These are phyloP conservation scores for Agriopis aurantiaria DNA, from an alignment of 2,888 invertebrate species.

Conservation along the genomic window DNA sequence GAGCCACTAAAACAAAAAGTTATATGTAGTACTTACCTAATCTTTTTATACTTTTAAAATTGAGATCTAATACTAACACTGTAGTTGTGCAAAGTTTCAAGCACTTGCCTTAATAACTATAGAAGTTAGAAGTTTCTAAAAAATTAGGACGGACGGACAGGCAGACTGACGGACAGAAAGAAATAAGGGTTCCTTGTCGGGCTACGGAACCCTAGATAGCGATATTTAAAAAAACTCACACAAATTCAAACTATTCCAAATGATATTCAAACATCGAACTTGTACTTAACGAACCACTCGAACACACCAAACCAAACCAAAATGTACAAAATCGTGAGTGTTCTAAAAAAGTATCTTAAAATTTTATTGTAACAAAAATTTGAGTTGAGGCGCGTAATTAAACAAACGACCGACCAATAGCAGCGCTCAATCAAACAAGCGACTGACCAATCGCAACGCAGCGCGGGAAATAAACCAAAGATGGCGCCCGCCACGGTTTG, in stretches of 20 bases:
- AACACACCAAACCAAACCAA: conserved; percentile 59
- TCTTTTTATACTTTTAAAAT: too few species aligned
- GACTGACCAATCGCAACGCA: conserved; percentile 48
- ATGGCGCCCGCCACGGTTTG: conserved; percentile 46
- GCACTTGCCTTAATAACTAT: too few species aligned
- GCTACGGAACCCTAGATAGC: neutral
- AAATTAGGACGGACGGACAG: too few species aligned
- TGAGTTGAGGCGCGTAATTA: too few species aligned
- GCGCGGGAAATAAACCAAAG: conserved; percentile 54
- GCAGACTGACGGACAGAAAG: too few species aligned
- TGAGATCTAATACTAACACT: too few species aligned
- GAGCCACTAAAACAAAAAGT: too few species aligned
- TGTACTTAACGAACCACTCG: conserved; percentile 34
- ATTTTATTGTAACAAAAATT: neutral
- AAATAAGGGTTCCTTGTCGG: too few species aligned
- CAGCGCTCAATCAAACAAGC: conserved; percentile 4
- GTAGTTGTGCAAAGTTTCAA: too few species aligned
- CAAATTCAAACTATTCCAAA: neutral
- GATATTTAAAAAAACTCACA: neutral
- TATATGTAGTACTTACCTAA: too few species aligned
- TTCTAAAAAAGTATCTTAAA: neutral
- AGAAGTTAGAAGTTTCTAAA: too few species aligned
- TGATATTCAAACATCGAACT: neutral
- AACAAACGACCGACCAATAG: neutral
- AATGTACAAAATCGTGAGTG: conserved; percentile 78